These are phyloP conservation scores for Drosophila gaucha DNA, from an alignment of 2,888 invertebrate species.

Conservation along the genomic window DNA sequence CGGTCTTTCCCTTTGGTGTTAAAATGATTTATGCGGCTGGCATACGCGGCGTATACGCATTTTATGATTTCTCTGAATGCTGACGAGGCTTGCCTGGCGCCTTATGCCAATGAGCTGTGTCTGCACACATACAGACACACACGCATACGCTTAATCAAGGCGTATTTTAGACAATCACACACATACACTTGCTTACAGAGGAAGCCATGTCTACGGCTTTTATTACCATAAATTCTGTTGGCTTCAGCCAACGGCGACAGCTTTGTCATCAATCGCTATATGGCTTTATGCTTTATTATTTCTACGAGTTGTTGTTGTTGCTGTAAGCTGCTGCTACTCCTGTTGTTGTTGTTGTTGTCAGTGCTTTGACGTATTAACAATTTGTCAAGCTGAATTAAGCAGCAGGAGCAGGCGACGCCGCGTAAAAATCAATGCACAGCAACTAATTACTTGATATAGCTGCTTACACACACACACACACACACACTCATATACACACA, in stretches of 20 bases:
- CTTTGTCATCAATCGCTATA: constrained; percentile 43
- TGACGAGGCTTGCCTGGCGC: constrained; percentile 54
- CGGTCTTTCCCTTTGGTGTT: constrained; percentile 32
- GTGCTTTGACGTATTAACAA: constrained; percentile 74
- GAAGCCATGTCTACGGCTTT: constrained; percentile 60
- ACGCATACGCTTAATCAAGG: constrained; percentile 62
- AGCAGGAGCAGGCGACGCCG: constrained; percentile 29
- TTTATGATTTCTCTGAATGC: constrained; percentile 59
- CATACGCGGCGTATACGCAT: constrained; percentile 63
- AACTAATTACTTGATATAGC: constrained; percentile 68
- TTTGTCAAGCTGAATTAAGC: constrained; percentile 75
- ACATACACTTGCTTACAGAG: constrained; percentile 18
- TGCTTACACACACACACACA: constrained; percentile 14
- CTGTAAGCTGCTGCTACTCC: no score
- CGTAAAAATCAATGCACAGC: constrained; percentile 76
- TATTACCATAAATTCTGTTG: constrained; percentile 73
- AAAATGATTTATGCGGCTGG: constrained; percentile 65
- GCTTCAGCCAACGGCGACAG: constrained; percentile 42
- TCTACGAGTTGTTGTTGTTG: constrained; percentile 2
- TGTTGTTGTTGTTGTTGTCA: constrained; percentile 27
- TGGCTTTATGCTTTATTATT: constrained; percentile 31
- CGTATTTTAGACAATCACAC: constrained; percentile 33
- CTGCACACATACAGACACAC: constrained; percentile 34
- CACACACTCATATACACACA: not conserved
- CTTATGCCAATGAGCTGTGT: constrained; percentile 55